Conservation (phyloP, 30 jellyfish, hydroid and myxozoan species). For the Clytia hemisphaerica region DNA sequence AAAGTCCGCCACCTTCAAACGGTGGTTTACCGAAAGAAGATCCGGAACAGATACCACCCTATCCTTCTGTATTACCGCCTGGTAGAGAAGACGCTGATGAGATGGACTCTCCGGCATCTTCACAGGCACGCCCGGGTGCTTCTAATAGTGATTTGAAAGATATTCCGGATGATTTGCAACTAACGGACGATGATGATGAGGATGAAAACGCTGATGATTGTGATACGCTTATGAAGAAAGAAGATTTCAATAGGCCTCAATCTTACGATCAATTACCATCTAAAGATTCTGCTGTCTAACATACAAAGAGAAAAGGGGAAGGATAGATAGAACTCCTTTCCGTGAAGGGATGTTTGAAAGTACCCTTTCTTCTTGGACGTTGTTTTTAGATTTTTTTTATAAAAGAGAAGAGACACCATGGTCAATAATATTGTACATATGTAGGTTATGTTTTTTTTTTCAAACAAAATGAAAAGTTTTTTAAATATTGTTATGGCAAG, state of each 20-base stretch:
- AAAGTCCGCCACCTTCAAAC: background rate
- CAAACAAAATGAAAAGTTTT: too few relatives aligned
- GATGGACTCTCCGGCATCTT: conserved; percentile 17
- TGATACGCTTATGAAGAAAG: conserved; percentile 31
- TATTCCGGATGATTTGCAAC: conserved; percentile 35
- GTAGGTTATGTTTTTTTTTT: too few relatives aligned
- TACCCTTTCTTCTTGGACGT: too few relatives aligned
- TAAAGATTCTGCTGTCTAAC: background rate
- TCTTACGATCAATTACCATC: conserved; percentile 12
- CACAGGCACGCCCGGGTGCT: conserved; percentile 5
- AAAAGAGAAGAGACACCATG: too few relatives aligned
- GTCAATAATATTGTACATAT: too few relatives aligned
- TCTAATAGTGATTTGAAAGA: conserved; percentile 25
- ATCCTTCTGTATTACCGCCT: conserved; percentile 17
- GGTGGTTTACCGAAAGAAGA: background rate
- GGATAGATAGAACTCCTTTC: too few relatives aligned
- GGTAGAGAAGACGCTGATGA: too few relatives aligned
- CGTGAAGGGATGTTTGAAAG: too few relatives aligned
- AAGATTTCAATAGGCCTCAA: conserved; percentile 8
- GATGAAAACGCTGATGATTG: conserved; percentile 18
- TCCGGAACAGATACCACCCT: conserved; percentile 22
- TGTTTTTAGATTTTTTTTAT: too few relatives aligned
- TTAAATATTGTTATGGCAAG: too few relatives aligned
- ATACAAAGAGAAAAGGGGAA: too few relatives aligned
- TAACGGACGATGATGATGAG: conserved; percentile 19